Evolutionary conservation across 2,113 vertebrate species (phyloP).

Genomic region (Nerophis lumbriciformis): DNA sequence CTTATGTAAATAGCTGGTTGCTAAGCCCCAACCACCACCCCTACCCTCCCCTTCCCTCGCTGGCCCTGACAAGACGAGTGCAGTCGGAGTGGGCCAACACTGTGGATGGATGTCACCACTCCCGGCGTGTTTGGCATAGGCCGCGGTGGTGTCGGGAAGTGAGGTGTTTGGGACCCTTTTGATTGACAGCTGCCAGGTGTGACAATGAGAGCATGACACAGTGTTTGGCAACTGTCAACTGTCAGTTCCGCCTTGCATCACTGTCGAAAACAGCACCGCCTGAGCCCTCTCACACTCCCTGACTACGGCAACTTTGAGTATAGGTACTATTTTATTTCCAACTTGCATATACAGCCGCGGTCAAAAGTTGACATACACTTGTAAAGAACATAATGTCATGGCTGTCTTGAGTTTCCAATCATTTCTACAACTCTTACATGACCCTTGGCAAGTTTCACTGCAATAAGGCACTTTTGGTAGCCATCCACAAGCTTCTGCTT

Average conservation of each 20-base stretch:
- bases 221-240: slow-evolving; percentile 65
- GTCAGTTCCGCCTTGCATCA: slow-evolving; percentile 58
- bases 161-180: slow-evolving; percentile 52
- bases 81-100: slow-evolving; percentile 48
- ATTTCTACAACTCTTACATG: no score
- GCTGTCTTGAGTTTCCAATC: no score
- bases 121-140: slow-evolving; percentile 68
- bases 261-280: slow-evolving; percentile 3
- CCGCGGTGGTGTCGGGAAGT: slow-evolving; percentile 48
- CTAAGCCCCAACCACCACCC: slow-evolving; percentile 1
- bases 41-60: slow-evolving; percentile 40
- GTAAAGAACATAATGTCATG: no score
- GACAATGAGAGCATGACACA: slow-evolving; percentile 61
- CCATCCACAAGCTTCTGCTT: no score
- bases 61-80: slow-evolving; percentile 61
- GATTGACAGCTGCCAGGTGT: slow-evolving; percentile 77
- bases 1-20: slow-evolving; percentile 73
- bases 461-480: no score
- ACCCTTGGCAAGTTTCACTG: no score
- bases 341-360: no score
- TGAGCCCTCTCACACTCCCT: slow-evolving; percentile 28
- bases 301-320: slow-evolving; percentile 11
- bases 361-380: no score
- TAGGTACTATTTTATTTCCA: no score
- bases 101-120: slow-evolving; percentile 64